These are phyloP conservation scores for Furnarius figulus DNA, from an alignment of 2,113 vertebrate species.

Conservation along the genomic window DNA sequence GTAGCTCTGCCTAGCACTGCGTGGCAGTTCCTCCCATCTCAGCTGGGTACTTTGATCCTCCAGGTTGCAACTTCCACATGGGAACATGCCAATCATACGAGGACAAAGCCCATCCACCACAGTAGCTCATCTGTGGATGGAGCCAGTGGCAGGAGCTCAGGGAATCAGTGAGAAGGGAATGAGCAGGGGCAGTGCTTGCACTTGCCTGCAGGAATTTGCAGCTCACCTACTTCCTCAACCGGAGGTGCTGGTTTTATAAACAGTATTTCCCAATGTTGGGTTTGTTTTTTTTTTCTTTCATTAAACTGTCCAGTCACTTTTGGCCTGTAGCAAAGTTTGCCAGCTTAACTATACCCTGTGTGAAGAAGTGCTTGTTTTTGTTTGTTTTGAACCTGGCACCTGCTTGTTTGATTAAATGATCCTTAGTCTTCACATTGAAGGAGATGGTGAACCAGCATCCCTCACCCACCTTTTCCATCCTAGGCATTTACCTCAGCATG, in stretches of 20 bases:
- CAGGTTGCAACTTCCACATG: not conserved
- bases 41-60: not conserved
- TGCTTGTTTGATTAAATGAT: conserved; percentile 46
- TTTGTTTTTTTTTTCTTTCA: not conserved
- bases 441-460: not conserved
- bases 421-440: not conserved
- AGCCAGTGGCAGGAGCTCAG: not conserved
- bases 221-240: conserved; percentile 10
- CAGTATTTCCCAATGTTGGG: not conserved
- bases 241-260: conserved; percentile 28
- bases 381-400: conserved; percentile 48
- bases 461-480: not conserved
- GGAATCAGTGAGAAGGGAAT: not conserved
- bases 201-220: not conserved
- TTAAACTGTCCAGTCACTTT: conserved; percentile 21
- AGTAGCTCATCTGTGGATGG: not conserved
- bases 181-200: not conserved
- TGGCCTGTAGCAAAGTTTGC: not conserved
- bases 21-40: not conserved
- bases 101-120: not conserved
- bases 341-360: conserved; percentile 13
- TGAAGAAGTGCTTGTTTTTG: not conserved
- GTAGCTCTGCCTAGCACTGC: not conserved
- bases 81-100: not conserved
- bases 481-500: not conserved